phyloP scores from a whole-genome alignment of 2,113 vertebrate species.

The Cochlearius cochlearius region DNA sequence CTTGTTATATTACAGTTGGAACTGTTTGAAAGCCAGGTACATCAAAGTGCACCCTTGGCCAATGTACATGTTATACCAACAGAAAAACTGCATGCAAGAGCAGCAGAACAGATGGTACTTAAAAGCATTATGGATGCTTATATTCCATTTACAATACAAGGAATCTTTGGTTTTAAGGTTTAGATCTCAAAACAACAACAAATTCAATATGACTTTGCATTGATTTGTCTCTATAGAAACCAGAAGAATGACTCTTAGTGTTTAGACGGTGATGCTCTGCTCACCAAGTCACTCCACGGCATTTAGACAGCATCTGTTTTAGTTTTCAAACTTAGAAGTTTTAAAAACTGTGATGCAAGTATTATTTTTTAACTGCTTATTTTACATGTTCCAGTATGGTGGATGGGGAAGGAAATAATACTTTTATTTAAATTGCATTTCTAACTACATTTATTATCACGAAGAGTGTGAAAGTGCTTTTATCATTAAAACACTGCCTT shows the following conservation, averaged over 20 bases:
- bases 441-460: neutral
- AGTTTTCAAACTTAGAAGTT: neutral
- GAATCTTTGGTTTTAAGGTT: neutral
- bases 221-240: neutral
- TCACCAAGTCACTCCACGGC: neutral
- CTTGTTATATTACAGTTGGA: neutral
- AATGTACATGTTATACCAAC: accelerated
- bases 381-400: neutral
- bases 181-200: neutral
- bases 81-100: neutral
- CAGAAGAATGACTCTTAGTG: neutral
- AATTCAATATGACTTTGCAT: neutral
- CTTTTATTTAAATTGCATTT: neutral
- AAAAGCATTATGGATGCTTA: neutral
- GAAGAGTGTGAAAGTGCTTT: neutral
- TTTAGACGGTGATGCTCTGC: neutral
- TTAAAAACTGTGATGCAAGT: neutral
- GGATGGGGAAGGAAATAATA: neutral
- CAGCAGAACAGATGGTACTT: neutral
- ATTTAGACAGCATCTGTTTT: neutral
- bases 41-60: neutral
- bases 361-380: neutral
- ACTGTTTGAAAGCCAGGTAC: neutral
- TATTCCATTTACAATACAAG: neutral
- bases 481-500: neutral